These are phyloP conservation scores for Phrynocephalus versicolor DNA, from an alignment of 2,113 vertebrate genomes.

Conservation along the genomic window DNA sequence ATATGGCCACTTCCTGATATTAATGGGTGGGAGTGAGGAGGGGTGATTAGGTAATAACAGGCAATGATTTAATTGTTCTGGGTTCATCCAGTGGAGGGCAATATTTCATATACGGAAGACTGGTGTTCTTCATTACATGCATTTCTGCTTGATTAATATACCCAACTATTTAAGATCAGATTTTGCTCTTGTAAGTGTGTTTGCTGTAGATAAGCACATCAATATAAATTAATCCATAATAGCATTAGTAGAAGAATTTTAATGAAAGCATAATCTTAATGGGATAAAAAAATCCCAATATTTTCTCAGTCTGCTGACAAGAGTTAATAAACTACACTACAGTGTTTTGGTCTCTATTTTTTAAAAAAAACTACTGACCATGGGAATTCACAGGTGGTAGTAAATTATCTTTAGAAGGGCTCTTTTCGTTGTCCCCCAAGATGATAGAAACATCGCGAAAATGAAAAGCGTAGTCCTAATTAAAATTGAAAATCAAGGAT, in stretches of 20 bases:
- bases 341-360: not conserved
- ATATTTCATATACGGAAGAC: not conserved
- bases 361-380: constrained; percentile 48
- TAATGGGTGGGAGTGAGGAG: not conserved
- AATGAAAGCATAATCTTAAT: constrained; percentile 29
- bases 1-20: not conserved
- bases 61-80: not conserved
- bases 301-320: constrained; percentile 27
- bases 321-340: constrained; percentile 39
- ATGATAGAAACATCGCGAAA: constrained; percentile 41
- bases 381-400: constrained; percentile 42
- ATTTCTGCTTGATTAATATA: constrained; percentile 8
- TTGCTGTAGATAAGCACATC: constrained; percentile 44
- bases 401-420: constrained; percentile 56
- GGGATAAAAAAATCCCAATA: constrained; percentile 19
- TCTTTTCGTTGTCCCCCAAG: constrained; percentile 53
- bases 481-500: constrained; percentile 31
- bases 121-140: not conserved
- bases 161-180: not conserved
- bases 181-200: constrained; percentile 8
- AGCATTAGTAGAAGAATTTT: constrained; percentile 46
- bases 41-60: constrained; percentile 4
- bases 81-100: not conserved
- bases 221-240: constrained; percentile 27
- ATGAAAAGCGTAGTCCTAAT: constrained; percentile 43